Evolutionary conservation across 2,113 vertebrate species (phyloP).

Genomic region (Pyrgilauda ruficollis): DNA sequence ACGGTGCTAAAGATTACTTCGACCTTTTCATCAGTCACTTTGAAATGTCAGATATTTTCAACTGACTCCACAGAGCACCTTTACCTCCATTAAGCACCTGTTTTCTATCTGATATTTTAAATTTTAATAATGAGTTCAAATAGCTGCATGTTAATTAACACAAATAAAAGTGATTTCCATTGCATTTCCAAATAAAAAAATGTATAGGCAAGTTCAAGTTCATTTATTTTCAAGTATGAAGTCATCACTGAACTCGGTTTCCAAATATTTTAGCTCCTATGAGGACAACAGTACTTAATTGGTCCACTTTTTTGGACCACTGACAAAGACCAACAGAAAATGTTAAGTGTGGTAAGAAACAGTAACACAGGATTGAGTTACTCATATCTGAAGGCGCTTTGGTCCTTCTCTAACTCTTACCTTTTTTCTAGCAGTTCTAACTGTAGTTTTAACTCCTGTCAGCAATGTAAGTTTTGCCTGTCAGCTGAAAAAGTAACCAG

Average conservation of each 20-base stretch:
- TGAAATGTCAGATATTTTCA: slow-evolving; percentile 40
- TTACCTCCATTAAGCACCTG: neutral
- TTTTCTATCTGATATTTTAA: neutral
- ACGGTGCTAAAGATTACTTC: slow-evolving; percentile 9
- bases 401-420: neutral
- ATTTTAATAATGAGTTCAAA: neutral
- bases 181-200: neutral
- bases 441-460: neutral
- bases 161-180: neutral
- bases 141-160: neutral
- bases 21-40: slow-evolving; percentile 44
- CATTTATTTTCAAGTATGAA: neutral
- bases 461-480: neutral
- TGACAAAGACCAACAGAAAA: neutral
- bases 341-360: neutral
- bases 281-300: neutral
- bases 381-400: neutral
- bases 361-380: neutral
- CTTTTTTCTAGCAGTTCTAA: neutral
- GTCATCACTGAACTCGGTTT: neutral
- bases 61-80: neutral
- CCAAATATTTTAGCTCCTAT: neutral
- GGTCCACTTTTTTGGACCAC: neutral
- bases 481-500: neutral
- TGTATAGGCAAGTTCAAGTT: neutral